Evolutionary conservation across 53 echinoderm and acorn worm species (phyloP).

Genomic region (Astropecten irregularis): DNA sequence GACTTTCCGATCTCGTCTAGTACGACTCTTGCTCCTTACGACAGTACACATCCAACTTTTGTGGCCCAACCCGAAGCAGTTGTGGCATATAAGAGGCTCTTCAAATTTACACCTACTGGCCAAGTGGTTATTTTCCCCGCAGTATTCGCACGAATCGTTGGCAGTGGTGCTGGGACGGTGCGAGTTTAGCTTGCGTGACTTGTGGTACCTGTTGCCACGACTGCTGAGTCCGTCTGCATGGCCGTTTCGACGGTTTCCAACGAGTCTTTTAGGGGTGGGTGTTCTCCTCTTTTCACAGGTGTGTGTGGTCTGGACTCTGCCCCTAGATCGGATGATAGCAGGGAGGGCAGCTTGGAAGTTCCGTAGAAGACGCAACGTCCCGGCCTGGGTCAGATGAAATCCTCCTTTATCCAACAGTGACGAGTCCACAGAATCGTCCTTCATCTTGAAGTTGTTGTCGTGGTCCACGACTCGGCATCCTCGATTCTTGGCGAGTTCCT

Average conservation of each 20-base stretch:
- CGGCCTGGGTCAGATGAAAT: conserved; percentile 44
- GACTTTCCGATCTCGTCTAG: background rate
- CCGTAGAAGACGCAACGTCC: conserved; percentile 28
- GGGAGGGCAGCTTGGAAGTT: conserved; percentile 36
- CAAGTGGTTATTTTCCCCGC: conserved; percentile 47
- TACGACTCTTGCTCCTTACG: background rate
- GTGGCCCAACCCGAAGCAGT: conserved; percentile 29
- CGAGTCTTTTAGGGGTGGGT: background rate
- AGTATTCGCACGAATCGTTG: conserved; percentile 19
- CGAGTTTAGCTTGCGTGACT: background rate
- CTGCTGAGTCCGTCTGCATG: background rate
- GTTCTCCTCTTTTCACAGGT: background rate
- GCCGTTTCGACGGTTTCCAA: background rate
- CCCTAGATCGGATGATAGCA: background rate
- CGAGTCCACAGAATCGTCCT: conserved; percentile 15
- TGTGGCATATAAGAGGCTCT: conserved; percentile 25
- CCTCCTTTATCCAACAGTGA: conserved; percentile 27
- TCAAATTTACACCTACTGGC: conserved; percentile 27
- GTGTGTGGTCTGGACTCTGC: background rate
- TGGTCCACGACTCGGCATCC: conserved; percentile 36
- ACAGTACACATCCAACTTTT: conserved; percentile 52
- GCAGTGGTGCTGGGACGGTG: too few relatives aligned
- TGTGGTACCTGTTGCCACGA: background rate
- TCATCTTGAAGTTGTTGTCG: conserved; percentile 57
- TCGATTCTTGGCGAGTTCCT: background rate